Evolutionary conservation across 2,797 vertebrate genomes (phyloP).

Genomic region (Dendrocincla tyrannina): DNA sequence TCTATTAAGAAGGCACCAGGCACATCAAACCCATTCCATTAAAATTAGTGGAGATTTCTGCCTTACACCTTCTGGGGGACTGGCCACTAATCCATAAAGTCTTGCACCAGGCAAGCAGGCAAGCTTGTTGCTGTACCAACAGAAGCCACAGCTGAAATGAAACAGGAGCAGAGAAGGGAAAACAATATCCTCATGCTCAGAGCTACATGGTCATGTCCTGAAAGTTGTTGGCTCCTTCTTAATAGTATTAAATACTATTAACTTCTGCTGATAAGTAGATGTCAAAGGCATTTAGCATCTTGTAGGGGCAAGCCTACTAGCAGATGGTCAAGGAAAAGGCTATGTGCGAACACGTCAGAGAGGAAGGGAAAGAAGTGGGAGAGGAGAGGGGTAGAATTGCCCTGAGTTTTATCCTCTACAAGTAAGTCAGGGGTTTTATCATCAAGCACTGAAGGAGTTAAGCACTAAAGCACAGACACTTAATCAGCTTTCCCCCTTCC

Average conservation of each 20-base stretch:
- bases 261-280: constrained; percentile 22
- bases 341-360: background rate
- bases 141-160: background rate
- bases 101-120: background rate
- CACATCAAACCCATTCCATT: background rate
- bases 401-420: constrained; percentile 67
- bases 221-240: background rate
- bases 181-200: background rate
- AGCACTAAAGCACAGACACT: constrained; percentile 62
- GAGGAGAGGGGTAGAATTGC: constrained; percentile 27
- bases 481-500: constrained; percentile 75
- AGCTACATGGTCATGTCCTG: background rate
- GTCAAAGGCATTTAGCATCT: constrained; percentile 40
- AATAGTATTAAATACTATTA: constrained; percentile 15
- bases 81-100: background rate
- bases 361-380: constrained; percentile 11
- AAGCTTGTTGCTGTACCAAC: constrained; percentile 12
- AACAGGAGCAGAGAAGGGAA: background rate
- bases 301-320: background rate
- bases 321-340: background rate
- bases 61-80: background rate
- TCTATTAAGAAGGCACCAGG: background rate
- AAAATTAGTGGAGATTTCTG: background rate
- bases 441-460: constrained; percentile 73
- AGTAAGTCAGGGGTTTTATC: constrained; percentile 42